phyloP scores from a whole-genome alignment of 1,140 invertebrate genomes.

The Procambarus virginalis region DNA sequence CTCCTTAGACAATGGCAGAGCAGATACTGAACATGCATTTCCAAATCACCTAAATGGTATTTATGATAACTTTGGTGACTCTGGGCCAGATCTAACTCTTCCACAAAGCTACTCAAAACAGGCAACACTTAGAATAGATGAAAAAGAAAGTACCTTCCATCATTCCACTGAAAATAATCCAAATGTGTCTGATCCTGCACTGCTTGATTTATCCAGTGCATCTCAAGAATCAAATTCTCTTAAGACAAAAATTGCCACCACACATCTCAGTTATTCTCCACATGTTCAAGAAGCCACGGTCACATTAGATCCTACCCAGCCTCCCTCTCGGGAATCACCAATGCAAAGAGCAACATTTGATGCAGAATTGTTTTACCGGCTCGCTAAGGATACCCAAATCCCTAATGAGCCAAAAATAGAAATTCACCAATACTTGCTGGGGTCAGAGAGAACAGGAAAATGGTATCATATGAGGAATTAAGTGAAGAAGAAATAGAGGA shows the following conservation, averaged over 20 bases:
- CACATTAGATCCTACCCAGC: not conserved
- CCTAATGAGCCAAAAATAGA: constrained; percentile 27
- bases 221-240: not conserved
- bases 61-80: constrained; percentile 33
- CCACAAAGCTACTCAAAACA: constrained; percentile 44
- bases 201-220: not conserved
- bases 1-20: not conserved
- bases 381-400: constrained; percentile 58
- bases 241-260: not conserved
- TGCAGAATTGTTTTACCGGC: constrained; percentile 61
- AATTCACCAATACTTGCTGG: constrained; percentile 35
- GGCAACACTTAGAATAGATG: constrained; percentile 49
- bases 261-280: not conserved
- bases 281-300: not conserved
- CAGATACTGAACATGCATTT: constrained; percentile 27
- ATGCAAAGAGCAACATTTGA: constrained; percentile 61
- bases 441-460: constrained; percentile 35
- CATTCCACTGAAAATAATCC: constrained; percentile 5
- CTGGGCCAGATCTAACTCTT: constrained; percentile 3
- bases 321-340: constrained; percentile 27
- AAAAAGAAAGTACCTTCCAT: constrained; percentile 31
- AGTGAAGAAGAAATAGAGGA: constrained; percentile 26
- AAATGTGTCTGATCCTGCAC: not conserved
- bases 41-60: constrained; percentile 6
- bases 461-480: constrained; percentile 11